Evolutionary conservation across 2,113 vertebrate genomes (phyloP), one percentile per base, ranked within the genome.

Genomic region (Gambusia holbrooki): DNA sequence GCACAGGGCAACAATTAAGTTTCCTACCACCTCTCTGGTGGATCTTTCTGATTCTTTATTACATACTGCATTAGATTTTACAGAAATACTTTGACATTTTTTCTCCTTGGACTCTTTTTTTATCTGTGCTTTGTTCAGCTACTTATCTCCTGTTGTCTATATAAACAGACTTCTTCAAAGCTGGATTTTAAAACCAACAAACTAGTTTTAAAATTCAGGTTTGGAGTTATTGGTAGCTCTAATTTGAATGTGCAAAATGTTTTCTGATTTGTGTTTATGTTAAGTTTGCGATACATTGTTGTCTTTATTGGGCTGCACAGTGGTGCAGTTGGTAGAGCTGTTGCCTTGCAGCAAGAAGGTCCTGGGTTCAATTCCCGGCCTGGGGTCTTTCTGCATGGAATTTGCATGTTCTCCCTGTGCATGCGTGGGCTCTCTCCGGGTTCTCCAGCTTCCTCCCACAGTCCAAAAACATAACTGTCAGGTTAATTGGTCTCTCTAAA

Each of bases 31-130:
- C 95, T 94, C 95, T 95, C 95, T 97, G 95, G 95, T 94, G 96
- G 94, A 97, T 95, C 67, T 61, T 98, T 97, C 97, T 96, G 97
- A 98, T 95, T 95, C 96, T 97, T 98, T 98, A 95, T 96, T 97
- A 98, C 95, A 95, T 96, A 84, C 83, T 77, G 72, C 42, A 54
- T 27, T 83, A 80, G 61, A 75, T 33, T 67, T 37, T n/a, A 4
- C 17, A 0, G 6, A 33, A n/a, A 63, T 27, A 63, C 17, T 22
- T n/a, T 58, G 25, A 58, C 22, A 25, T n/a, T 58, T 25, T 51
- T n/a, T 25, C 0, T 54, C 8, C 19, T 7, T 19, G 19, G 17
- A 51, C 45, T 58, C 1, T 15, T 45, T 48, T 6, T 48, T 58
- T n/a, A 54, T 58, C 51, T 58, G 48, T 54, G 22, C 22, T 54